Conservation (phyloP, 2,888 invertebrate species). For the Agrotis puta region DNA sequence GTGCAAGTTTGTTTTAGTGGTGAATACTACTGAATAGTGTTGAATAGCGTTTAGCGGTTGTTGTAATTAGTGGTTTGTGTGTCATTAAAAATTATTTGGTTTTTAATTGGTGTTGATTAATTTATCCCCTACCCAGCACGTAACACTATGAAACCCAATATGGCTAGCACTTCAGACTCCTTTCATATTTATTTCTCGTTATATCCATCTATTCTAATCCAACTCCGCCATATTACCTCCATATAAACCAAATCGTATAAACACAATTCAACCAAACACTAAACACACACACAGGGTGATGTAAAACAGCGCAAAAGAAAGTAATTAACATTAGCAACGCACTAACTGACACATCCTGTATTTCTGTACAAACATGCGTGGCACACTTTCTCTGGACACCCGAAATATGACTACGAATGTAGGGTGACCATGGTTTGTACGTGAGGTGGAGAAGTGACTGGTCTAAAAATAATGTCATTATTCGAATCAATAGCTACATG, state of each 20-base stretch:
- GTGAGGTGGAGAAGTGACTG: background rate
- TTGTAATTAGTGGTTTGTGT: no score
- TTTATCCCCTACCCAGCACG: no score
- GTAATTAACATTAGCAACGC: constrained; percentile 60
- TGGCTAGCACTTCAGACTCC: no score
- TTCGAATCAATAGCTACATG: background rate
- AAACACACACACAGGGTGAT: constrained; percentile 29
- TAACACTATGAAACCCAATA: no score
- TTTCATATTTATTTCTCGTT: no score
- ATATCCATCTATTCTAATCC: no score
- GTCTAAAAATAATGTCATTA: background rate
- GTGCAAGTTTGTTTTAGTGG: no score
- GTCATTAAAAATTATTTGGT: no score
- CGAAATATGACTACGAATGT: constrained; percentile 54
- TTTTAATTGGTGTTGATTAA: no score
- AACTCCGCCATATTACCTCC: background rate
- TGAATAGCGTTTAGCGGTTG: no score
- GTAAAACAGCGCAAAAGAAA: constrained; percentile 59
- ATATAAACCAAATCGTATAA: constrained; percentile 12
- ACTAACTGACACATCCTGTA: constrained; percentile 64
- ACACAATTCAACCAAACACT: constrained; percentile 26
- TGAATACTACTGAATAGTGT: no score
- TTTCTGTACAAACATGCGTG: constrained; percentile 50
- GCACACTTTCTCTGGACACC: constrained; percentile 62
- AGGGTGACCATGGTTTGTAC: constrained; percentile 34